A percentile compares a stretch with the other conserved stretches of the same genome.
Conservation (phyloP, 2,797 vertebrate genomes). For the Chlorospingus semifuscus region DNA sequence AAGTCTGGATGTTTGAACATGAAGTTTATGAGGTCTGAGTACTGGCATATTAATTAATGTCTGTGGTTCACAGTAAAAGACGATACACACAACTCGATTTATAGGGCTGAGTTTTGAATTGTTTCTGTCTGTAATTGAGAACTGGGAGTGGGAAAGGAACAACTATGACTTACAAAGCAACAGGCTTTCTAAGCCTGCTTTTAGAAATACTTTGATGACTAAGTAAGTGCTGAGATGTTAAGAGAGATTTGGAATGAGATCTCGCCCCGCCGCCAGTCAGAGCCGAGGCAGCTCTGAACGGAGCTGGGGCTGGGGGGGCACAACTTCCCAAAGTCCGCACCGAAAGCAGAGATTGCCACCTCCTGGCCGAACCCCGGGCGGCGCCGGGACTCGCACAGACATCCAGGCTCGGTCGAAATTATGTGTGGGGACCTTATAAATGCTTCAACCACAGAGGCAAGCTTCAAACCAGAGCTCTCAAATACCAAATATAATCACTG, state of each 20-base stretch:
- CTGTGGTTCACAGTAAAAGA: neutral
- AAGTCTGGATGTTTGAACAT: neutral
- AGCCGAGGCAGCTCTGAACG: neutral
- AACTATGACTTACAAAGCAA: neutral
- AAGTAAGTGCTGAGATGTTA: constrained; percentile 5
- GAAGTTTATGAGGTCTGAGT: constrained; percentile 4
- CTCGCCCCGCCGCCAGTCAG: neutral
- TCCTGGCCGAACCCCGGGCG: constrained; percentile 47
- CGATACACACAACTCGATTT: neutral
- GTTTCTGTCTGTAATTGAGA: neutral
- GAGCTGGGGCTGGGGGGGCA: neutral
- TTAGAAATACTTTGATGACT: constrained; percentile 51
- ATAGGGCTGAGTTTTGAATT: neutral
- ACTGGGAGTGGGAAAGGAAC: neutral
- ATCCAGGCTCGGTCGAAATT: neutral
- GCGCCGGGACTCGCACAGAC: neutral
- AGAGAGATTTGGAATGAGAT: constrained; percentile 28
- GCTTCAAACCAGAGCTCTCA: neutral
- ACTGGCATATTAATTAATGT: neutral
- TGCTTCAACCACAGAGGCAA: neutral
- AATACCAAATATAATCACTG: neutral
- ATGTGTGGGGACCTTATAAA: neutral
- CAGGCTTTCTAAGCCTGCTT: neutral
- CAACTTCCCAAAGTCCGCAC: neutral
- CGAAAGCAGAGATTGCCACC: constrained; percentile 70